phyloP scores from a whole-genome alignment of 1,140 invertebrate genomes.

The Eriocheir sinensis region DNA sequence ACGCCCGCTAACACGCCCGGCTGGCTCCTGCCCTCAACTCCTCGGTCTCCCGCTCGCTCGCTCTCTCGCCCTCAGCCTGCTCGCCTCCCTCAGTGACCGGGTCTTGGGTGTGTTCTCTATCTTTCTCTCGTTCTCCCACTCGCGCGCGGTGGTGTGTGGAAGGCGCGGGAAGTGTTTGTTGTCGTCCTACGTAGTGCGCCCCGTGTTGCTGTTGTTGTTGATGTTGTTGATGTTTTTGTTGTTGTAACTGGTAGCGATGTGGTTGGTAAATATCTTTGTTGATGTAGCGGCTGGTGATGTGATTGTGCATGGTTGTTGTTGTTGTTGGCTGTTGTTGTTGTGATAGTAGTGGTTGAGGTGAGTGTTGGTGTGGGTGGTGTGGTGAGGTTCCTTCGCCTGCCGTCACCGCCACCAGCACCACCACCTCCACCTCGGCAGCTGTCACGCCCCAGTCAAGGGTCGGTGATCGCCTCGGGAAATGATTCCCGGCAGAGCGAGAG shows the following conservation, averaged over 20 bases:
- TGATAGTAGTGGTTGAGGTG: background rate
- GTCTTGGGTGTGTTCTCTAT: too few relatives aligned
- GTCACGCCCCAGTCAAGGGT: background rate
- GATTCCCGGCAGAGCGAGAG: slow-evolving; percentile 1
- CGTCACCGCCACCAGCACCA: too few relatives aligned
- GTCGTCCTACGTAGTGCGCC: background rate
- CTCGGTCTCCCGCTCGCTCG: too few relatives aligned
- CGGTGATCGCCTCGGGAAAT: slow-evolving; percentile 26
- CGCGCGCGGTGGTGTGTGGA: background rate
- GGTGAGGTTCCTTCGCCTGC: too few relatives aligned
- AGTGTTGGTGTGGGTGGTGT: slow-evolving; percentile 15
- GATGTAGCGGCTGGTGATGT: background rate
- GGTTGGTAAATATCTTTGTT: background rate
- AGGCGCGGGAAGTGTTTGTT: background rate
- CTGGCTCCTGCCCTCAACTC: too few relatives aligned
- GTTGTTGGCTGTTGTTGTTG: background rate
- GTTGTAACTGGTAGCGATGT: background rate
- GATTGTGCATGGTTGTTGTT: background rate
- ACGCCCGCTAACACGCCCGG: too few relatives aligned
- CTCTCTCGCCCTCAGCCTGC: too few relatives aligned
- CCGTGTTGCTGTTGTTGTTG: background rate
- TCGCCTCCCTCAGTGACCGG: too few relatives aligned
- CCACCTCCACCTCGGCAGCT: background rate
- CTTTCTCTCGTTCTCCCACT: too few relatives aligned
- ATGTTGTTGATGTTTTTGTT: background rate